Percentiles rank a stretch among this genome's conserved stretches.
These are phyloP conservation scores for Cremastobaeus sp. DNA, from an alignment of 2,888 invertebrate species.

Conservation along the genomic window DNA sequence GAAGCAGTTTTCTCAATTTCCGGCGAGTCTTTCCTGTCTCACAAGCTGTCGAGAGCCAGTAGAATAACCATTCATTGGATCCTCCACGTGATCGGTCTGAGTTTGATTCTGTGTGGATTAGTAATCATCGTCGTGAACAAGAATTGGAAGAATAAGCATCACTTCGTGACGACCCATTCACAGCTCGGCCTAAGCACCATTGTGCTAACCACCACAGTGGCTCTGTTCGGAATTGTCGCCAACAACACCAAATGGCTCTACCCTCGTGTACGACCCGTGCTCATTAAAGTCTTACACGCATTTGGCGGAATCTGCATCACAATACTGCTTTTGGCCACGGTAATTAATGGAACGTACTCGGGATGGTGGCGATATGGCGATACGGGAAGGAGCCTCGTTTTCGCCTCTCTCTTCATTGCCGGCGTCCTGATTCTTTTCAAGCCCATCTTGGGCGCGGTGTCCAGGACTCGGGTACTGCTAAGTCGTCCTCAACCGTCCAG, in stretches of 20 bases:
- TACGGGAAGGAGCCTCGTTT: conserved; percentile 66
- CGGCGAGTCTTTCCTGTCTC: conserved; percentile 70
- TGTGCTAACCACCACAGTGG: conserved; percentile 64
- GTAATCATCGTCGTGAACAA: conserved; percentile 71
- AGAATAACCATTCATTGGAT: conserved; percentile 74
- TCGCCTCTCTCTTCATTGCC: conserved; percentile 70
- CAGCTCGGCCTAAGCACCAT: conserved; percentile 70
- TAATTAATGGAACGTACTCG: conserved; percentile 72
- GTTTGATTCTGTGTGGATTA: conserved; percentile 67
- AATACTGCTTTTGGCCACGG: conserved; percentile 69
- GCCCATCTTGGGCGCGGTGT: conserved; percentile 70
- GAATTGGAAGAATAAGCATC: conserved; percentile 53
- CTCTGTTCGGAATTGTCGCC: conserved; percentile 69
- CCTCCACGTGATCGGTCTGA: conserved; percentile 68
- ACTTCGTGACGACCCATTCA: conserved; percentile 70
- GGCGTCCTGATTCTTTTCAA: conserved; percentile 70
- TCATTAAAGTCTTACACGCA: conserved; percentile 72
- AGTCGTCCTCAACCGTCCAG: conserved; percentile 55
- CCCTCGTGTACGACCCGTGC: conserved; percentile 69
- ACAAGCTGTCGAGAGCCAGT: conserved; percentile 64
- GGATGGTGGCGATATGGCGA: conserved; percentile 65
- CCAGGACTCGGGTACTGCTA: conserved; percentile 67
- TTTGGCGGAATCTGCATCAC: conserved; percentile 69
- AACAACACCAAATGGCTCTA: conserved; percentile 73
- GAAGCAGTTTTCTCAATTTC: conserved; percentile 73